These are phyloP conservation scores for Scolopax rusticola DNA, from an alignment of 2,797 vertebrate species.

Conservation along the genomic window DNA sequence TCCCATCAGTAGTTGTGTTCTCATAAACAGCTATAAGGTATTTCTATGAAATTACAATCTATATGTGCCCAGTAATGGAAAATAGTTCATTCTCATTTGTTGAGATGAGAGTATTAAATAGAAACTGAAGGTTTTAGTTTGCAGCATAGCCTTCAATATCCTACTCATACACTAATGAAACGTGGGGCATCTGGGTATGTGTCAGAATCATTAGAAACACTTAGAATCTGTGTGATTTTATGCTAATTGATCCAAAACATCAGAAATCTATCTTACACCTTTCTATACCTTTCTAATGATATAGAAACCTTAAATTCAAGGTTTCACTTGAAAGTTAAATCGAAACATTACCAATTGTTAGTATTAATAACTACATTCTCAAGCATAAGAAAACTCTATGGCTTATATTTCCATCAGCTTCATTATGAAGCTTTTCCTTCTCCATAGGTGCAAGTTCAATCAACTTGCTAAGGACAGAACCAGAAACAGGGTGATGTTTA, in stretches of 20 bases:
- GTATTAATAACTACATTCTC: neutral
- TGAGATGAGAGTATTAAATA: neutral
- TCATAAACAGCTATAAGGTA: neutral
- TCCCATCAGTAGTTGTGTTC: neutral
- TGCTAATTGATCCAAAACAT: neutral
- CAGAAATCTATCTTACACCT: neutral
- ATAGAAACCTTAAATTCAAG: neutral
- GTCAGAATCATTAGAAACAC: neutral
- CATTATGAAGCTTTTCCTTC: neutral
- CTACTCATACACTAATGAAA: neutral
- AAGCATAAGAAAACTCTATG: neutral
- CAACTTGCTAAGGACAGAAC: neutral
- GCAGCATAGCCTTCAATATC: neutral
- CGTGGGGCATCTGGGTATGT: neutral
- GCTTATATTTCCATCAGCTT: neutral
- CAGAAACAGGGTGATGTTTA: neutral
- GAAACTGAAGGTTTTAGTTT: neutral
- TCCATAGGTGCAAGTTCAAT: neutral
- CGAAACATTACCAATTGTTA: neutral
- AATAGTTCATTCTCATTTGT: neutral
- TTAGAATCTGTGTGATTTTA: neutral
- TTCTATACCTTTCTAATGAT: neutral
- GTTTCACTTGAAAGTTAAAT: neutral
- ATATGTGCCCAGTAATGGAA: neutral
- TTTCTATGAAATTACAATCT: neutral